Evolutionary conservation across 2,888 invertebrate genomes (phyloP).

Genomic region (Deilephila elpenor): DNA sequence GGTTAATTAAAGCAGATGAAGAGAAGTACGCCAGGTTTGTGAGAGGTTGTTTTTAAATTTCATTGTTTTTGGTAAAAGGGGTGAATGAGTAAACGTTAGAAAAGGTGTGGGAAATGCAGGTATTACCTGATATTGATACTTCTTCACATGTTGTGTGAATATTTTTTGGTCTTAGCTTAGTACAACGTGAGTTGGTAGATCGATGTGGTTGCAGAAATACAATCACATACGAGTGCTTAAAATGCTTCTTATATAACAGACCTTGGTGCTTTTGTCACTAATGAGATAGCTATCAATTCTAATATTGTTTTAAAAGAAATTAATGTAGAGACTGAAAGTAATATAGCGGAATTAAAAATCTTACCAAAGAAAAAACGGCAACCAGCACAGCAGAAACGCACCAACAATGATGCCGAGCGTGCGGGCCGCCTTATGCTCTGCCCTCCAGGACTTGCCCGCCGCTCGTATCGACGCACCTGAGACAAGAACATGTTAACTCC

Average conservation of each 20-base stretch:
- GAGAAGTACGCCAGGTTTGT: neutral
- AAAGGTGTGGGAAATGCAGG: too few species aligned
- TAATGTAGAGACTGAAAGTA: too few species aligned
- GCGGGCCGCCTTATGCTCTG: constrained; percentile 96
- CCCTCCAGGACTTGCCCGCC: constrained; percentile 92
- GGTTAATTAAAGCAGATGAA: neutral
- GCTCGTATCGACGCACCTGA: constrained; percentile 89
- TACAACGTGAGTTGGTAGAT: too few species aligned
- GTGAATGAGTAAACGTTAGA: neutral
- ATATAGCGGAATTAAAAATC: constrained; percentile 46
- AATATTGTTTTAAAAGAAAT: too few species aligned
- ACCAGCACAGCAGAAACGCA: constrained; percentile 97
- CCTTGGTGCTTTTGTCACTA: too few species aligned
- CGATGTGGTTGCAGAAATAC: too few species aligned
- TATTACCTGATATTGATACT: too few species aligned
- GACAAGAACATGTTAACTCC: constrained; percentile 26
- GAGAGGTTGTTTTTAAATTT: neutral
- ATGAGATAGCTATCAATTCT: too few species aligned
- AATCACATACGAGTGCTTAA: too few species aligned
- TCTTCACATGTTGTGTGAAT: too few species aligned
- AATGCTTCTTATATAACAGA: too few species aligned
- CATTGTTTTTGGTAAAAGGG: neutral
- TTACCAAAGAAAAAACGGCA: constrained; percentile 98
- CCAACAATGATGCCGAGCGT: constrained; percentile 98
- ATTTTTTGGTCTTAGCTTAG: too few species aligned